Percentiles rank a stretch among this genome's conserved stretches.
phyloP scores from a whole-genome alignment of 2,113 vertebrate species.

The Chrysemys picta region DNA sequence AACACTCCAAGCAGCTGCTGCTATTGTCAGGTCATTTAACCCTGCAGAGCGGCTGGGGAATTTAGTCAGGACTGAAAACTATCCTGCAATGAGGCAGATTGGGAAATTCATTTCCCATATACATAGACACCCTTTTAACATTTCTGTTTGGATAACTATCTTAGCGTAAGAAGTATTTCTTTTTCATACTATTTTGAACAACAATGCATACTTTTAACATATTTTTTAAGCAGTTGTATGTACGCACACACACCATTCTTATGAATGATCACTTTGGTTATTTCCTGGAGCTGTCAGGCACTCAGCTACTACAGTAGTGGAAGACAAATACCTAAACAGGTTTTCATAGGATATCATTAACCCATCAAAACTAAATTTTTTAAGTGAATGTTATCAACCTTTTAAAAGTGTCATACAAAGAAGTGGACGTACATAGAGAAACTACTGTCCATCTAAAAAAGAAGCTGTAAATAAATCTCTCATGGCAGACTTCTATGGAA shows the following conservation, averaged over 20 bases:
- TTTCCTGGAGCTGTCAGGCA: neutral
- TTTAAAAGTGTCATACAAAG: neutral
- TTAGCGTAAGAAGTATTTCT: neutral
- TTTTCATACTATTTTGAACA: neutral
- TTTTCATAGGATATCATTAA: neutral
- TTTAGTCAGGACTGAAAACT: neutral
- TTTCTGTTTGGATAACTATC: neutral
- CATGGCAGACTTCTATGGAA: neutral
- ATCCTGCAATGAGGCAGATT: neutral
- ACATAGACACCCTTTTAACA: neutral
- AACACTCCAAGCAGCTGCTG: neutral
- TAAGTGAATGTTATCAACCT: neutral
- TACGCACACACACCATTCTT: neutral
- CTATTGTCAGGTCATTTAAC: neutral
- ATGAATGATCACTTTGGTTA: neutral
- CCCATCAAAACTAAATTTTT: neutral
- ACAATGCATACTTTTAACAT: neutral
- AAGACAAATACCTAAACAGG: neutral
- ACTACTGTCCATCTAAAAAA: neutral
- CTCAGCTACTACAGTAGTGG: neutral
- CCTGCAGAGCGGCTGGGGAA: neutral
- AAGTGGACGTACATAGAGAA: neutral
- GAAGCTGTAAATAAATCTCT: neutral
- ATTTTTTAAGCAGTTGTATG: neutral
- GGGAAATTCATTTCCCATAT: neutral